phyloP scores from a whole-genome alignment of 2,888 invertebrate genomes.

The Orgyia antiqua region DNA sequence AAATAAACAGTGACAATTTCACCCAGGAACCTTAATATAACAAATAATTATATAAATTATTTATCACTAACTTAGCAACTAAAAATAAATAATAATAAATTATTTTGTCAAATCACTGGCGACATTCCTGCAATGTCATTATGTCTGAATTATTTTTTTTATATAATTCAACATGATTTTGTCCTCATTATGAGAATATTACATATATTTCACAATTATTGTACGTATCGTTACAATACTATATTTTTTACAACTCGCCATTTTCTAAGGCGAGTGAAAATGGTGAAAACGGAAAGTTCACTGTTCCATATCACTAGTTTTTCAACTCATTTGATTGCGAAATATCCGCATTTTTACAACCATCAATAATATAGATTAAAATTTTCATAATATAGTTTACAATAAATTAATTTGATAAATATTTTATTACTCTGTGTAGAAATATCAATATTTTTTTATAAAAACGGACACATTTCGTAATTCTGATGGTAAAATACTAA shows the following conservation, averaged over 20 bases:
- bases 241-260: constrained; percentile 1
- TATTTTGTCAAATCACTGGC: constrained; percentile 36
- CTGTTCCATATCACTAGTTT: constrained; percentile 1
- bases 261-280: neutral
- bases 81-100: constrained; percentile 38
- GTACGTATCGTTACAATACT: constrained; percentile 2
- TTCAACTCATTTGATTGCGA: neutral
- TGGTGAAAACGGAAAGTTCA: neutral
- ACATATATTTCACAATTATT: constrained; percentile 5
- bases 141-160: neutral
- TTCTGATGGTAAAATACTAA: too few species aligned
- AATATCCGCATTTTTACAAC: neutral
- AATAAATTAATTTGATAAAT: too few species aligned
- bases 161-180: too few species aligned
- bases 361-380: neutral
- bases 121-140: neutral
- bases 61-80: constrained; percentile 21
- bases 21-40: constrained; percentile 30
- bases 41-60: constrained; percentile 11
- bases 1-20: constrained; percentile 30
- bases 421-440: too few species aligned
- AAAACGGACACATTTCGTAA: too few species aligned
- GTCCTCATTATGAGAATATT: too few species aligned
- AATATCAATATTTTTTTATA: too few species aligned
- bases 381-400: too few species aligned